Conservation (phyloP, 1,140 invertebrate genomes). For the Yoshiicerus persimilis region DNA sequence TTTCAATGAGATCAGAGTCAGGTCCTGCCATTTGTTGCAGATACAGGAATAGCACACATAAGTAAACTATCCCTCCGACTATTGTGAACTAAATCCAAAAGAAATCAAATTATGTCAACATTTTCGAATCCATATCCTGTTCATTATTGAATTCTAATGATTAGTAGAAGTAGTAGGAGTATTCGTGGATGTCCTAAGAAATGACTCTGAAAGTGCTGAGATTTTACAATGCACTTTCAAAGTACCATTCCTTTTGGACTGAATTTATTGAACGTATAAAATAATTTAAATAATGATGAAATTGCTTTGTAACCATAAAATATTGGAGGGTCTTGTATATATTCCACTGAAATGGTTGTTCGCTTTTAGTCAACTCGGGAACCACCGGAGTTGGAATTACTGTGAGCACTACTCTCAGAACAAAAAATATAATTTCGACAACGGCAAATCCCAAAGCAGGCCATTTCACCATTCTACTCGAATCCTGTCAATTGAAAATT, state of each 20-base stretch:
- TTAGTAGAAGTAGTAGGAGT: too few relatives aligned
- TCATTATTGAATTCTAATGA: too few relatives aligned
- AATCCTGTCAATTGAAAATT: conserved; percentile 13
- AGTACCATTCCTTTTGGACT: too few relatives aligned
- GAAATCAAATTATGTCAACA: neutral
- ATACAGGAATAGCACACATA: conserved; percentile 35
- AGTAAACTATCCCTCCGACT: conserved; percentile 32
- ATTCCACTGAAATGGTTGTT: conserved; percentile 34
- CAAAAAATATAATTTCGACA: conserved; percentile 32
- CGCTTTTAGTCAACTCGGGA: neutral
- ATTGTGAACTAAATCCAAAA: conserved; percentile 25
- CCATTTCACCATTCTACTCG: conserved; percentile 29
- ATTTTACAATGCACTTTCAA: too few relatives aligned
- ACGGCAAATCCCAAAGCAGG: conserved; percentile 25
- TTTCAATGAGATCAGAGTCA: conserved; percentile 29
- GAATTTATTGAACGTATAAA: too few relatives aligned
- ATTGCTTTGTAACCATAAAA: conserved; percentile 10
- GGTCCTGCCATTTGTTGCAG: conserved; percentile 20
- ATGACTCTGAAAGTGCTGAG: too few relatives aligned
- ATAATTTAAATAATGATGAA: neutral
- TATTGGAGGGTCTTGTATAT: conserved; percentile 38
- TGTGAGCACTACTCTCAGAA: conserved; percentile 18
- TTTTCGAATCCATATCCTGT: too few relatives aligned
- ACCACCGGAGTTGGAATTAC: conserved; percentile 35
- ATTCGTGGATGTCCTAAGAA: too few relatives aligned